Evolutionary conservation across 2,888 invertebrate genomes (phyloP).

Genomic region (Netelia fuscicornis): DNA sequence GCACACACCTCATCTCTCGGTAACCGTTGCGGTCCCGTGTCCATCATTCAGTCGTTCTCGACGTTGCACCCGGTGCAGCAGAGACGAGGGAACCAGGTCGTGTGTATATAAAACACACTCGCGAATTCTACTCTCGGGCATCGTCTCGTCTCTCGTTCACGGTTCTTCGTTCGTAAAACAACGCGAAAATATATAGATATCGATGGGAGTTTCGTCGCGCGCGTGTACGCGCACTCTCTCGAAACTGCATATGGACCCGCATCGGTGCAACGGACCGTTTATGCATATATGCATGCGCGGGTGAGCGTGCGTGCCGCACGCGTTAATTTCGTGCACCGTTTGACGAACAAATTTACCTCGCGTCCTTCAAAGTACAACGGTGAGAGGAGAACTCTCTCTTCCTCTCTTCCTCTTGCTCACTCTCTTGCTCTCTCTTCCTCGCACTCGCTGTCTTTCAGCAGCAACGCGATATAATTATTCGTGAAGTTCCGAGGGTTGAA

Average conservation of each 20-base stretch:
- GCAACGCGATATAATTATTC: conserved; percentile 21
- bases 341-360: conserved; percentile 52
- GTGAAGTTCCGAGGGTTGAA: conserved; percentile 39
- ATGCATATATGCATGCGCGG: conserved; percentile 26
- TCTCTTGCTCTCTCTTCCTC: background rate
- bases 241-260: background rate
- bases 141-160: conserved; percentile 11
- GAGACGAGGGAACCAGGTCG: conserved; percentile 59
- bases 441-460: conserved; percentile 18
- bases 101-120: conserved; percentile 13
- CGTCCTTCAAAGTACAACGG: conserved; percentile 57
- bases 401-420: background rate
- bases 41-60: conserved; percentile 77
- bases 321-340: conserved; percentile 49
- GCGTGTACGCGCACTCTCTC: background rate
- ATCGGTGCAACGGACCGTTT: background rate
- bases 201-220: background rate
- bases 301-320: conserved; percentile 6
- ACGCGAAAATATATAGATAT: conserved; percentile 2
- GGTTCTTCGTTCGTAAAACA: conserved; percentile 4
- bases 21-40: conserved; percentile 70
- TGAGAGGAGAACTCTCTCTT: background rate
- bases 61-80: conserved; percentile 73
- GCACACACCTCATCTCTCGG: conserved; percentile 54
- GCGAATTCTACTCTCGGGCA: conserved; percentile 15